These are phyloP conservation scores for Hypomecis punctinalis DNA, from an alignment of 2,888 invertebrate species.

Conservation along the genomic window DNA sequence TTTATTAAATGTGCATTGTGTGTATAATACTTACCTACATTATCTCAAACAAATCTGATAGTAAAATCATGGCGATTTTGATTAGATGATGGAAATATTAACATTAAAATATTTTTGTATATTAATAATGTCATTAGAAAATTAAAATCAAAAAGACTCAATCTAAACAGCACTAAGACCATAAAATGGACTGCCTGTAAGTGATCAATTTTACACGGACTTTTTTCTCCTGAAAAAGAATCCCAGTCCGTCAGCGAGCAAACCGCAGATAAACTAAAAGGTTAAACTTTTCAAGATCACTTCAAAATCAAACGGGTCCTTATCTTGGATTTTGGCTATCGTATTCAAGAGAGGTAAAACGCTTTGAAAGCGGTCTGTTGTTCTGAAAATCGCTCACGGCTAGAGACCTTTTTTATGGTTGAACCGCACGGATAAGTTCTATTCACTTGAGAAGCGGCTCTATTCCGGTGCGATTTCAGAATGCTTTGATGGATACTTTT, in stretches of 20 bases:
- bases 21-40: too few species aligned
- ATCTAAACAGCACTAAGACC: too few species aligned
- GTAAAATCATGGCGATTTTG: too few species aligned
- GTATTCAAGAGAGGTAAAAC: slow-evolving; percentile 50
- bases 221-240: slow-evolving; percentile 11
- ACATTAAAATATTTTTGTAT: too few species aligned
- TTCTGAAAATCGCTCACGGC: slow-evolving; percentile 64
- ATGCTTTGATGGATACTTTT: slow-evolving; percentile 25
- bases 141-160: too few species aligned
- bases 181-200: too few species aligned
- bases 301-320: slow-evolving; percentile 55
- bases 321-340: slow-evolving; percentile 59
- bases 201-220: slow-evolving; percentile 4
- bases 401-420: slow-evolving; percentile 54
- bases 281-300: slow-evolving; percentile 51
- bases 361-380: slow-evolving; percentile 59
- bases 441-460: slow-evolving; percentile 40
- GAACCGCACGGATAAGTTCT: slow-evolving; percentile 53
- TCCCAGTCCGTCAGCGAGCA: slow-evolving; percentile 39
- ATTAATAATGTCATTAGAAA: too few species aligned
- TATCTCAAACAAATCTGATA: too few species aligned
- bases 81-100: too few species aligned
- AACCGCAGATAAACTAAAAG: slow-evolving; percentile 47
- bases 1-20: too few species aligned
- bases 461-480: slow-evolving; percentile 28